A percentile compares a stretch with the other conserved stretches of the same genome.
Evolutionary conservation across 2,797 vertebrate genomes (phyloP).

Genomic region (Dendrocincla tyrannina): DNA sequence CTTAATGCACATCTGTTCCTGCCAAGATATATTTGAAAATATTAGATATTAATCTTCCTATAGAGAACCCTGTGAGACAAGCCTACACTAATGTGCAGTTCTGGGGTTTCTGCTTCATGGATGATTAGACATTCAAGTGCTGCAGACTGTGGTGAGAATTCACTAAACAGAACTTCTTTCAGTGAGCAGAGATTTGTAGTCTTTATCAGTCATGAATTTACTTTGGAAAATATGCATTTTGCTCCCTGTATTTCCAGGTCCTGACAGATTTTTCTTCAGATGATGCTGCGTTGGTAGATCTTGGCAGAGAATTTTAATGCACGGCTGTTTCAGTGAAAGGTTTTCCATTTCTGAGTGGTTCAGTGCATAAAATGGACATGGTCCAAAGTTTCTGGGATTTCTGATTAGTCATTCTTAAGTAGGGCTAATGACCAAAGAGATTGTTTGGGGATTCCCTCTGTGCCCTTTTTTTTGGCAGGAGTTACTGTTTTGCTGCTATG

Average conservation of each 20-base stretch:
- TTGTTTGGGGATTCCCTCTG: not conserved
- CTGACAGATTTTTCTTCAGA: not conserved
- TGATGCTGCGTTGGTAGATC: not conserved
- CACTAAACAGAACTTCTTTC: conserved; percentile 4
- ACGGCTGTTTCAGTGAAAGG: not conserved
- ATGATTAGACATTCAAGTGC: not conserved
- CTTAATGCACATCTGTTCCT: not conserved
- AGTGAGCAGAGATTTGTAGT: not conserved
- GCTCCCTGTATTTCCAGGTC: not conserved
- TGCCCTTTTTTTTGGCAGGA: not conserved
- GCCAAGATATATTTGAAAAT: conserved; percentile 3
- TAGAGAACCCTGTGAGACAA: not conserved
- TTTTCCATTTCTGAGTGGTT: not conserved
- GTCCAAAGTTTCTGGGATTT: not conserved
- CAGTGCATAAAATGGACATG: not conserved
- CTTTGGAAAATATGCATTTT: not conserved
- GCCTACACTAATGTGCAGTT: not conserved
- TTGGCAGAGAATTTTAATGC: not conserved
- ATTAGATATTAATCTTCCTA: not conserved
- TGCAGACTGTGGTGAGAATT: not conserved
- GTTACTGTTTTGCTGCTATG: not conserved
- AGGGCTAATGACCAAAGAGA: not conserved
- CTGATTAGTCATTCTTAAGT: not conserved
- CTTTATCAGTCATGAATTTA: not conserved
- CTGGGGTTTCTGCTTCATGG: not conserved